Conservation (phyloP, 2,797 vertebrate species). For the Naso thynnoides region DNA sequence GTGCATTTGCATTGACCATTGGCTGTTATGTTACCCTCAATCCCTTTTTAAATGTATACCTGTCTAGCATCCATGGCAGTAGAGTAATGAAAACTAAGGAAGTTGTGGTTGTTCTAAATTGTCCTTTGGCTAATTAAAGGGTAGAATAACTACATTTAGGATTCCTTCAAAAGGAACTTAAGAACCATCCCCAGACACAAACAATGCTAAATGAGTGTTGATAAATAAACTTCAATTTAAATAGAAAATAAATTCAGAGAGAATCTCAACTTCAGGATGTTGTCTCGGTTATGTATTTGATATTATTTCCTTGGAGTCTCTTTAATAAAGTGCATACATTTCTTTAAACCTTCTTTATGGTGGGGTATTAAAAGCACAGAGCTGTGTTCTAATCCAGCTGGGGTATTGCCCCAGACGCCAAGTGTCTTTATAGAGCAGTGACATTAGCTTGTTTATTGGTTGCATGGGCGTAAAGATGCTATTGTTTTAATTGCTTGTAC, state of each 20-base stretch:
- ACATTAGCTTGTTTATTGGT: slow-evolving; percentile 89
- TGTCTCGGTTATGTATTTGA: slow-evolving; percentile 82
- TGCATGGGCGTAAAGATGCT: slow-evolving; percentile 86
- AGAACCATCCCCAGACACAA: slow-evolving; percentile 56
- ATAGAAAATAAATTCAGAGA: slow-evolving; percentile 51
- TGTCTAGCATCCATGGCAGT: neutral
- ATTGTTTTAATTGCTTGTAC: slow-evolving; percentile 89
- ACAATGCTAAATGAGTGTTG: slow-evolving; percentile 59
- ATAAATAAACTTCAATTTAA: slow-evolving; percentile 74
- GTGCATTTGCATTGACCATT: slow-evolving; percentile 5
- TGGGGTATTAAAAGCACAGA: slow-evolving; percentile 79
- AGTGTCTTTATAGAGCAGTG: slow-evolving; percentile 85
- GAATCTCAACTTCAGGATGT: slow-evolving; percentile 70
- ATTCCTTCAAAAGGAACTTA: slow-evolving; percentile 41
- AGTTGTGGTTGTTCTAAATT: neutral
- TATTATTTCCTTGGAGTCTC: slow-evolving; percentile 84
- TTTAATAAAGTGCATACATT: slow-evolving; percentile 85
- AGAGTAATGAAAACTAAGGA: slow-evolving; percentile 1
- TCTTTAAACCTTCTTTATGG: slow-evolving; percentile 83
- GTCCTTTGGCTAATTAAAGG: slow-evolving; percentile 28
- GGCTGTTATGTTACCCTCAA: slow-evolving; percentile 3
- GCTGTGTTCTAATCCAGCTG: slow-evolving; percentile 82
- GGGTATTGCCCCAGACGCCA: slow-evolving; percentile 83
- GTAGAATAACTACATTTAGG: slow-evolving; percentile 35
- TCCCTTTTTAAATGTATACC: slow-evolving; percentile 3